Conservation (phyloP, 2,797 vertebrate genomes). For the Enteromius afrohamiltoni region DNA sequence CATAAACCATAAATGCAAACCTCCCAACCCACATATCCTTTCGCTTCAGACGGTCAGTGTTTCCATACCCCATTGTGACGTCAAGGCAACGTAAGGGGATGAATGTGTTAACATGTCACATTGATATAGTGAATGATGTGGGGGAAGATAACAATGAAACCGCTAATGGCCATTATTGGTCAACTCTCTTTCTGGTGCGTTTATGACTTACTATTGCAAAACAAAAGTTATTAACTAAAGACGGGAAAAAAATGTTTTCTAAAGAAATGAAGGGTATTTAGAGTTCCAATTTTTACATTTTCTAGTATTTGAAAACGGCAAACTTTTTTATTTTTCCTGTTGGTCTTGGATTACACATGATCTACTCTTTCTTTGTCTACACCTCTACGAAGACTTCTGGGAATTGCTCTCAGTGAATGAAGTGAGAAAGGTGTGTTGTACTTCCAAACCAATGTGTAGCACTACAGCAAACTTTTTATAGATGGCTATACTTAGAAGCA, state of each 20-base stretch:
- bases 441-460: not conserved
- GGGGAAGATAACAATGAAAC: not conserved
- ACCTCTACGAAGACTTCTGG: not conserved
- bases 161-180: not conserved
- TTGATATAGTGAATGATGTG: not conserved
- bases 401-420: not conserved
- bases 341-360: not conserved
- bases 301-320: not conserved
- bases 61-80: conserved; percentile 8
- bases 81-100: conserved; percentile 17
- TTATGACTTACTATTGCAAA: conserved; percentile 1
- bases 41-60: not conserved
- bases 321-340: not conserved
- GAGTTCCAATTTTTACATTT: not conserved
- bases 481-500: conserved; percentile 1
- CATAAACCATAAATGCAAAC: no score
- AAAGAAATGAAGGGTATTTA: not conserved
- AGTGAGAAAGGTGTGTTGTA: not conserved
- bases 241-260: not conserved
- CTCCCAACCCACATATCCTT: not conserved
- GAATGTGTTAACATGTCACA: not conserved
- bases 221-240: not conserved
- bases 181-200: not conserved
- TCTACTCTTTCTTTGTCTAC: not conserved
- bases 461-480: not conserved